Evolutionary conservation across 2,113 vertebrate species (phyloP), one percentile per base, ranked within the genome.

Genomic region (Cichladusa arquata): DNA sequence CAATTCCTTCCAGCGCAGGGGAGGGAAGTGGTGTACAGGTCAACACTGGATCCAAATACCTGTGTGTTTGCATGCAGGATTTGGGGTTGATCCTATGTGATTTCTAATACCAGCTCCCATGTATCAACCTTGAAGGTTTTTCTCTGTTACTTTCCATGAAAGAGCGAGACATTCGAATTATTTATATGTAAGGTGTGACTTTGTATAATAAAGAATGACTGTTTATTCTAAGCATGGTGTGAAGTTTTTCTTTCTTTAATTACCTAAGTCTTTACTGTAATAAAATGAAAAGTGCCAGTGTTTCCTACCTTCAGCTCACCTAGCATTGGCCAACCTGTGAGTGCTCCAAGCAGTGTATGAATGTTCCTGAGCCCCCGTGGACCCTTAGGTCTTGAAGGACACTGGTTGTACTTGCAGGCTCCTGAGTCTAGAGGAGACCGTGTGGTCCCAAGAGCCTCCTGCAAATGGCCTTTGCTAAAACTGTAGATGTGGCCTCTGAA

Each of bases 81-180:
- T 88, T 85, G 36, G 16, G 40, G 83, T 92, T 94, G 78, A 82
- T 50, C 47, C 40, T 38, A 17, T 69, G 72, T 62, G 34, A 86
- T 95, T 93, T 91, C 31, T 83, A 57, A 80, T 90, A 45, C 72
- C 95, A 92, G 36, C 84, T 94, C 92, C 90, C 90, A 80, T 71
- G 47, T 97, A 96, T 93, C 93, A 94, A 96, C 91, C 96, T 97
- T 97, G 95, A 92, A 98, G 97, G 96, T 97, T 97, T 95, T 98
- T 97, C 72, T 90, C 74, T 79, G 96, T 97, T 98, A 98, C 98
- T 99, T 99, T 99, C 98, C 96, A 25, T 98, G 99, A 98, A 99
- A 99, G 98, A 98, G 69, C 34, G 0, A 97, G 83, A 82, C 89
- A 86, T 90, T 95, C 74, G 72, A 94, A 84, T 92, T 86, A 97